Base-by-base conservation (phyloP, 2,113 vertebrate genomes). In the Dicaeum eximium region DNA sequence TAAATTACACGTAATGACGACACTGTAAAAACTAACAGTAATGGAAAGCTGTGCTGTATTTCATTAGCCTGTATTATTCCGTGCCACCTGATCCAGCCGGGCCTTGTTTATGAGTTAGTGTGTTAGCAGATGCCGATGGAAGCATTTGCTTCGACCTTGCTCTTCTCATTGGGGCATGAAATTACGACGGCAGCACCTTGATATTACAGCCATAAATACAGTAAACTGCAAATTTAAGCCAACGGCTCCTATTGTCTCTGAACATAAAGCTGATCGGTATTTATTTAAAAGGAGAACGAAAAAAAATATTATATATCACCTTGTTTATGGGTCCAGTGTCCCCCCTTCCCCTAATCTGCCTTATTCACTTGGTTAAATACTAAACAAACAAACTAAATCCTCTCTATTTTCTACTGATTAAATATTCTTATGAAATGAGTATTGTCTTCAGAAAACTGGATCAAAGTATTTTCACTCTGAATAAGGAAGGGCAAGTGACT, bases 201-300 rank as follows among this genome's bases (percentile, higher is more conserved):
- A 99, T 99, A 99, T 99, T 99, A 99, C 99, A 99, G 99, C 99
- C 99, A 99, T 99, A 99, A 99, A 99, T 99, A 99, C 99, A 99
- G 99, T 99, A 99, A 99, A 99, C 99, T 99, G 99, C 99, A 99
- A 99, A 99, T 99, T 99, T 99, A 99, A 99, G 99, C 99, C 98
- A 98, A 99, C 99, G 98, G 99, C 99, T 99, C 99, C 99, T 99
- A 99, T 99, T 99, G 99, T 99, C 99, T 99, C 99, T 98, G 99
- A 99, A 99, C 99, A 99, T 99, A 99, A 99, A 99, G 99, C 99
- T 99, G 99, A 99, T 99, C 99, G 99, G 99, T 99, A 99, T 99
- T 99, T 99, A 99, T 99, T 99, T 99, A 99, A 99, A 99, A 99
- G 98, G 98, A 98, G 98, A 98, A 98, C 91, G 97, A 98, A 99